These are phyloP conservation scores for Cyprinella venusta DNA, from an alignment of 2,797 vertebrate species.

Conservation along the genomic window DNA sequence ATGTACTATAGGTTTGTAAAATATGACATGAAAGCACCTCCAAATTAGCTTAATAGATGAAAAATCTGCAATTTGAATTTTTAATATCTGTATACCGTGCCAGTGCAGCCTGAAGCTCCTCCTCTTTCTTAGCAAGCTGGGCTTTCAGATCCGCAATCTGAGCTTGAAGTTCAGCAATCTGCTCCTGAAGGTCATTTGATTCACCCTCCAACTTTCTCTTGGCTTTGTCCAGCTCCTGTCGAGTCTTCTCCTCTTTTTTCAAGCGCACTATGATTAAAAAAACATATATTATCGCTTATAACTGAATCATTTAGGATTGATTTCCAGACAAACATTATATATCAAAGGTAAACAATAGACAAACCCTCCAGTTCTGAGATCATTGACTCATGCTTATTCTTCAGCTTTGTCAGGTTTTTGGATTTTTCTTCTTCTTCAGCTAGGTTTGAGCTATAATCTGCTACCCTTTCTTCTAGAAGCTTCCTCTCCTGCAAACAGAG, in stretches of 20 bases:
- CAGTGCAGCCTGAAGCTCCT: constrained; percentile 90
- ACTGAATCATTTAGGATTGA: background rate
- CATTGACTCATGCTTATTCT: constrained; percentile 96
- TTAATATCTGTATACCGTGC: constrained; percentile 81
- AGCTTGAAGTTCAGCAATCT: constrained; percentile 90
- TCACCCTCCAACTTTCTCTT: constrained; percentile 95
- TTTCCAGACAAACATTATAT: background rate
- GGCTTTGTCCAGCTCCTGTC: constrained; percentile 92
- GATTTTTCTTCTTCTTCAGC: constrained; percentile 97
- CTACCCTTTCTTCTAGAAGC: constrained; percentile 90
- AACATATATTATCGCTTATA: constrained; percentile 72
- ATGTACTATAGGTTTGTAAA: background rate
- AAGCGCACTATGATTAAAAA: constrained; percentile 82
- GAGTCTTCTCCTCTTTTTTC: constrained; percentile 95
- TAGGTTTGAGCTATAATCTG: constrained; percentile 89
- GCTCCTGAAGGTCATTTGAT: constrained; percentile 86
- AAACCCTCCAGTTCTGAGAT: constrained; percentile 82
- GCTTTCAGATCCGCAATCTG: constrained; percentile 88
- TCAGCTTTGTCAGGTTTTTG: constrained; percentile 94
- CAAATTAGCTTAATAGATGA: background rate
- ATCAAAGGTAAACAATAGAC: constrained; percentile 7
- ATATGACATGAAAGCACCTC: background rate
- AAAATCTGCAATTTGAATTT: background rate
- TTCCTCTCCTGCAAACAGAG: constrained; percentile 84
- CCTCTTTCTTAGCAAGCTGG: constrained; percentile 90